Conservation (phyloP, 2,888 invertebrate genomes). For the Caenorhabditis wallacei region DNA sequence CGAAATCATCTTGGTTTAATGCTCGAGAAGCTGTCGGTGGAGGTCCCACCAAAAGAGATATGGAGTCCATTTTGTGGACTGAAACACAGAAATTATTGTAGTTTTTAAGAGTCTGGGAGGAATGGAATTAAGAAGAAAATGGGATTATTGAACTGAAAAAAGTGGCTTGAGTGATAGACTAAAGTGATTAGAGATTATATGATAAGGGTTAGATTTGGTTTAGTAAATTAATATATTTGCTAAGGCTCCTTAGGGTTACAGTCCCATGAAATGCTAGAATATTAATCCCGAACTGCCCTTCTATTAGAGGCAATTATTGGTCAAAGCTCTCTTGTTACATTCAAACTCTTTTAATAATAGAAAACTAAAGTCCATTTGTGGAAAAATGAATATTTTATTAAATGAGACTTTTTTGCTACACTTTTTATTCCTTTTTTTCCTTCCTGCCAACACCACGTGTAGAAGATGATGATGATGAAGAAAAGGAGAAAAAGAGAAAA, state of each 20-base stretch:
- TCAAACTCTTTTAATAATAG: background rate
- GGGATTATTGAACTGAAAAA: background rate
- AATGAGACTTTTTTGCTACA: background rate
- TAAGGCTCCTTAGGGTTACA: too few relatives aligned
- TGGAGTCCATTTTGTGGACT: conserved; percentile 65
- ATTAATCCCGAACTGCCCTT: too few relatives aligned
- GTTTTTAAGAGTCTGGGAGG: too few relatives aligned
- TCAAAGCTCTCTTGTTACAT: background rate
- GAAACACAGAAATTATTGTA: too few relatives aligned
- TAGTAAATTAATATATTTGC: too few relatives aligned
- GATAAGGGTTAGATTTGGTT: too few relatives aligned
- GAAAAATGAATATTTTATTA: conserved; percentile 28
- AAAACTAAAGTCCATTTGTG: conserved; percentile 25
- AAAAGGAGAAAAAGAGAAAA: background rate
- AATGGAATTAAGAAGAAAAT: background rate
- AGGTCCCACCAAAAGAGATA: conserved; percentile 67
- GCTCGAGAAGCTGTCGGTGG: conserved; percentile 61
- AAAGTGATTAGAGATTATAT: too few relatives aligned
- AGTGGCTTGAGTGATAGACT: too few relatives aligned
- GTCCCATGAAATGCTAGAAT: too few relatives aligned
- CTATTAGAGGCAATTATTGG: too few relatives aligned
- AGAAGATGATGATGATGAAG: conserved; percentile 19
- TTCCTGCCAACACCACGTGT: conserved; percentile 45
- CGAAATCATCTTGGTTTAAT: conserved; percentile 70
- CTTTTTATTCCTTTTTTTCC: conserved; percentile 9